Evolutionary conservation across 2,888 invertebrate species (phyloP).

Genomic region (Callyntrura sp.): DNA sequence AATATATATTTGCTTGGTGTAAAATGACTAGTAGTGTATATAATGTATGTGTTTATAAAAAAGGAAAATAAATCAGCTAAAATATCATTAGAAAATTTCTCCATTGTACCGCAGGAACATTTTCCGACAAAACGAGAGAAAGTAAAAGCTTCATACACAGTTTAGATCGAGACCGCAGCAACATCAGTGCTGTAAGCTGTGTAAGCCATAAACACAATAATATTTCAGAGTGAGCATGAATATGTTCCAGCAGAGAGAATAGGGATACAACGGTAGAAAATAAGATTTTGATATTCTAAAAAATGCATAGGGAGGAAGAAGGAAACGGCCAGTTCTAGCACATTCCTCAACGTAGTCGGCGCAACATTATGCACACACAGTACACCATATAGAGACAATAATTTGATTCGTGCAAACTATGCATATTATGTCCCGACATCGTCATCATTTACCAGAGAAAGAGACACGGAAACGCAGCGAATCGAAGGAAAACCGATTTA

Average conservation of each 20-base stretch:
- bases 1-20: neutral
- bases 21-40: neutral
- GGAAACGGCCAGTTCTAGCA: conserved; percentile 28
- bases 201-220: conserved; percentile 12
- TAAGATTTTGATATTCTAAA: conserved; percentile 49
- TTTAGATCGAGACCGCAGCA: neutral
- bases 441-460: conserved; percentile 12
- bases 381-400: neutral
- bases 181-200: neutral
- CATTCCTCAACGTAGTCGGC: conserved; percentile 25
- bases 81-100: conserved; percentile 74
- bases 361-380: conserved; percentile 12
- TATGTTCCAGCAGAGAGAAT: neutral
- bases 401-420: conserved; percentile 40
- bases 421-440: conserved; percentile 27
- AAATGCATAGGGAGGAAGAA: neutral
- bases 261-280: conserved; percentile 8
- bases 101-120: conserved; percentile 24
- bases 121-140: neutral
- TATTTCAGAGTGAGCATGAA: neutral
- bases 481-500: conserved; percentile 58
- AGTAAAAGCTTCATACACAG: conserved; percentile 22
- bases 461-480: conserved; percentile 39
- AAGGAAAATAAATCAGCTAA: conserved; percentile 76
- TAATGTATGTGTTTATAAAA: conserved; percentile 22